These are phyloP conservation scores for Chloropsis cyanopogon DNA, from an alignment of 2,113 vertebrate genomes.

Conservation along the genomic window DNA sequence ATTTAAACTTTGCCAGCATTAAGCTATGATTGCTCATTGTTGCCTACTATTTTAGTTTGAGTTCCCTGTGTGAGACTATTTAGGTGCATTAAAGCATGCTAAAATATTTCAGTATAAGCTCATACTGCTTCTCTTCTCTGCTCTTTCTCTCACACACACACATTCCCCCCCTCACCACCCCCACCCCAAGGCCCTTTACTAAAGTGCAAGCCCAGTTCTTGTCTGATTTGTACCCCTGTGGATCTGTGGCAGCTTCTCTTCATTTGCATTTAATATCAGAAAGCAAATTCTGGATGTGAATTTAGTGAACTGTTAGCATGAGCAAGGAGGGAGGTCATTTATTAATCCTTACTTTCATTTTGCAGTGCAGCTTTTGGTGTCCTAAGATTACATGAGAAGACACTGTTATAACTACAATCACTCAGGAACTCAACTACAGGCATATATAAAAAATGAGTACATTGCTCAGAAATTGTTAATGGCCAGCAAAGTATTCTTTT, in stretches of 20 bases:
- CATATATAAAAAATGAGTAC: slow-evolving; percentile 9
- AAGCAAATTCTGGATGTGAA: background rate
- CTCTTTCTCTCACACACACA: too few relatives aligned
- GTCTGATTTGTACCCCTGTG: background rate
- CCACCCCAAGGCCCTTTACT: background rate
- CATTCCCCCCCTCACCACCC: too few relatives aligned
- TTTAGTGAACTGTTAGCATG: background rate
- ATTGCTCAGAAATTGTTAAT: slow-evolving; percentile 7
- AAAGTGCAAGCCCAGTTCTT: background rate
- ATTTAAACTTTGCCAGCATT: background rate
- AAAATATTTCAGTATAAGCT: background rate
- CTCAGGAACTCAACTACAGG: slow-evolving; percentile 38
- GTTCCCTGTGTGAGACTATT: background rate
- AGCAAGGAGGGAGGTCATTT: slow-evolving; percentile 40
- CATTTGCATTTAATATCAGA: background rate
- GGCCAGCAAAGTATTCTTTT: background rate
- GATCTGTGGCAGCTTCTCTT: background rate
- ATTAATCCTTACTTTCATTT: slow-evolving; percentile 47
- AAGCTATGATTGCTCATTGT: background rate
- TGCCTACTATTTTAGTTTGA: background rate
- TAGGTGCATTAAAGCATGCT: background rate
- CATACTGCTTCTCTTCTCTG: background rate
- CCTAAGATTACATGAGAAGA: slow-evolving; percentile 49
- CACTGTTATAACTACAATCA: slow-evolving; percentile 45
- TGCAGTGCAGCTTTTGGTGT: slow-evolving; percentile 13